Evolutionary conservation across 1,140 invertebrate species (phyloP), one percentile per base, ranked within the genome.

Genomic region (Drosophila takahashii): DNA sequence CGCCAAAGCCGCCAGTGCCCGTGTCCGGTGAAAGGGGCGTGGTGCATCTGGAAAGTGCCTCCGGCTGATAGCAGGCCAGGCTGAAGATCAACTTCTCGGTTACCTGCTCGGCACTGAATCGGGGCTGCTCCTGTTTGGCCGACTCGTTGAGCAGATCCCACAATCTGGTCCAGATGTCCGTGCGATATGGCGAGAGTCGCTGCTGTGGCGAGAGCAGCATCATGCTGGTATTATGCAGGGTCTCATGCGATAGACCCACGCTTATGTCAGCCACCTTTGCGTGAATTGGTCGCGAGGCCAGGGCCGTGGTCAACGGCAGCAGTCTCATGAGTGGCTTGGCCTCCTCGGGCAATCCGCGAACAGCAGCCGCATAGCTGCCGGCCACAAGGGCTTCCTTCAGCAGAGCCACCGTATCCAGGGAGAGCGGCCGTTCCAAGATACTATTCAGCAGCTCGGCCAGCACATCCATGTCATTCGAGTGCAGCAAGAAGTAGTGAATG

Each of bases 171-270:
- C 96, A 97, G 47, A 96, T 94, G 89, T 97, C 96, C 45, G 94
- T 94, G 57, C 95, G 93, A 91, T 97, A 97, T 50, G 96, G 96
- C 27, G 95, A 94, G 18, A 97, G 93, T 53, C 96, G 93, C 84
- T 97, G 96, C 47, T 96, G 95, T 1, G 96, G 96, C 1, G 96
- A 96, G 26, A 97, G 92, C 16, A 97, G 92, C 95, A 97, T 96
- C 80, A 96, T 96, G 5, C 95, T 95, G 15, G 96, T 96, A 76
- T 96, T 96, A 94, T 95, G 96, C 26, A 97, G 92, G 53, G 95
- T 94, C 90, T 96, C 96, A 79, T 96, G 95, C 0, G 92, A 92
- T 1, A 92, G 60, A 3, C 92, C 92, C 10, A 92, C 91, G 50
- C 37, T 86, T 36, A 92, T 87, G 48, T 92, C 90, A 1, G 75